phyloP scores from a whole-genome alignment of 1,140 invertebrate species.

The Dinoponera quadriceps region DNA sequence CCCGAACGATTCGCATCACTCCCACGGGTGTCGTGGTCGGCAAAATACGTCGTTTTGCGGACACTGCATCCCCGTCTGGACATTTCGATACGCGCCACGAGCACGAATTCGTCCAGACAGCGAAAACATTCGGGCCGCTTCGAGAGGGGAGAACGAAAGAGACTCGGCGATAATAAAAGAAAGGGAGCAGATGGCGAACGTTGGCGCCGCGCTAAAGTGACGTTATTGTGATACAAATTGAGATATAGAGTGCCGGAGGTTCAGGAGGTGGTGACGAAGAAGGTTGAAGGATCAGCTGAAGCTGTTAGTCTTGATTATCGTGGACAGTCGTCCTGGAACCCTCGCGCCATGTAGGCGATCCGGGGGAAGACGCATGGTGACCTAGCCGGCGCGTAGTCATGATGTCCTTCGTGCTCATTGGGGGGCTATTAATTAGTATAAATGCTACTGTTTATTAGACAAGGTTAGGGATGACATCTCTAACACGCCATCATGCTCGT shows the following conservation, averaged over 20 bases:
- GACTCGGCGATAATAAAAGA: constrained; percentile 57
- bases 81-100: constrained; percentile 59
- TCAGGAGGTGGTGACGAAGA: constrained; percentile 77
- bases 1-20: constrained; percentile 64
- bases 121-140: not conserved
- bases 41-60: constrained; percentile 67
- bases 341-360: constrained; percentile 67
- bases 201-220: constrained; percentile 79
- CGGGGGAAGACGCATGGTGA: constrained; percentile 78
- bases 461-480: not conserved
- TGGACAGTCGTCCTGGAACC: constrained; percentile 79
- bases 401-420: constrained; percentile 59
- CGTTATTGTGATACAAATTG: constrained; percentile 85
- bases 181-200: constrained; percentile 42
- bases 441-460: constrained; percentile 76
- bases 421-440: constrained; percentile 77
- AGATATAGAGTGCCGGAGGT: constrained; percentile 81
- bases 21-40: constrained; percentile 64
- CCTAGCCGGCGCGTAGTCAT: constrained; percentile 59
- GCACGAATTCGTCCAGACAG: constrained; percentile 55
- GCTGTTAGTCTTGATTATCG: constrained; percentile 85
- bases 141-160: not conserved
- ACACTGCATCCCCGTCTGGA: constrained; percentile 23
- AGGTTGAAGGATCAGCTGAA: constrained; percentile 83
- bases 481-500: constrained; percentile 10